Base-by-base conservation (phyloP, 2,888 invertebrate genomes). In the Marronus borbonicus region DNA sequence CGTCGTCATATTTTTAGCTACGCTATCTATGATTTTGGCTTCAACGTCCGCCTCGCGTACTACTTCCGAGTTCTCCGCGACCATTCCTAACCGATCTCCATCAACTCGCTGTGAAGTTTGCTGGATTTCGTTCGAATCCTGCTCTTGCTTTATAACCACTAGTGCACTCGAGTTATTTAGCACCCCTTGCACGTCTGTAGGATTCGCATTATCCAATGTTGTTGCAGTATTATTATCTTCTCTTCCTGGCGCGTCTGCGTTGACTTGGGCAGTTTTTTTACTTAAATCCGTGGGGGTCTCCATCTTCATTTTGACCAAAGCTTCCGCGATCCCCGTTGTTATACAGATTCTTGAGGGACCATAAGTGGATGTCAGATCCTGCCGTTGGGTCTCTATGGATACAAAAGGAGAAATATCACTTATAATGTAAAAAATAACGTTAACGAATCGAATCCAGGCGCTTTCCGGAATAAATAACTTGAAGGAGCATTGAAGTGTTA, bases 331-430 rank as follows among this genome's bases (percentile, higher is more conserved):
- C 2, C n/a, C 36, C 65, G 65, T 14, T 17, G 65, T 39, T n/a
- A 39, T 44, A 5, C 10, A 14, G 7, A n/a, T n/a, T 65, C 36
- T 12, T n/a, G 39, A 14, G 14, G 14, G 52, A 7, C 14, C 17
- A n/a, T 17, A 52, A 14, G n/a, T 52, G 14, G 4, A 17, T 17
- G 52, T 7, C 52, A 7, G 17, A 0, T 7, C n/a, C 14, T 52
- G 65, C n/a, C 65, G 65, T 39, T 31, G 65, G 10, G 39, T 65
- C n/a, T 65, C 65, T 65, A 17, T 7, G 39, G 4, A 31, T 65
- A 44, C 8, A 12, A 8, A 44, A 44, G 2, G 2, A 12, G 8
- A 8, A 44, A 44, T 12, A 44, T 44, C 12, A 44, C 8, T 44
- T 8, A 12, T 12, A 44, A 44, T 12, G 44, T 36, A 5, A 36